A percentile compares a stretch with the other conserved stretches of the same genome.
phyloP scores from a whole-genome alignment of 2,797 vertebrate species.

The Poecilia wingei region DNA sequence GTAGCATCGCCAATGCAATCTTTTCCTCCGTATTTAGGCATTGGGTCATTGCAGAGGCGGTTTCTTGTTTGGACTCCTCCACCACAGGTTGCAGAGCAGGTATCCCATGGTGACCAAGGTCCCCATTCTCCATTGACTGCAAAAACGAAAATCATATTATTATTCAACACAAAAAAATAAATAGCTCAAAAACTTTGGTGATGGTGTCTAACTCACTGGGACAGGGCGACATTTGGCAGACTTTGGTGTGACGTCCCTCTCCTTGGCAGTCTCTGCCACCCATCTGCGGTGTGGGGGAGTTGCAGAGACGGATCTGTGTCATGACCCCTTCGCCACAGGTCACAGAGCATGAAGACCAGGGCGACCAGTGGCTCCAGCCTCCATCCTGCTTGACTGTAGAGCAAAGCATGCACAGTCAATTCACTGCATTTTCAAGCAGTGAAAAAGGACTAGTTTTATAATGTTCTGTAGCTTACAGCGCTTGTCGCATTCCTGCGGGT shows the following conservation, averaged over 20 bases:
- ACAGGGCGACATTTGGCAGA: constrained; percentile 88
- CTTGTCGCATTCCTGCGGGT: constrained; percentile 96
- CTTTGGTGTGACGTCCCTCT: constrained; percentile 91
- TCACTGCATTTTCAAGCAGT: constrained; percentile 6
- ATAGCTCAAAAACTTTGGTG: background rate
- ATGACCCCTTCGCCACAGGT: constrained; percentile 93
- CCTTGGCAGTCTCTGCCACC: constrained; percentile 92
- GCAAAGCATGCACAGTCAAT: constrained; percentile 42
- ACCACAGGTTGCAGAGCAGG: constrained; percentile 92
- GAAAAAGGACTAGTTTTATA: constrained; percentile 18
- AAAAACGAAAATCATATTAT: constrained; percentile 17
- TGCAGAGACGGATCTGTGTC: constrained; percentile 97
- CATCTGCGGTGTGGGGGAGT: constrained; percentile 98
- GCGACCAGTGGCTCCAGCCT: constrained; percentile 99
- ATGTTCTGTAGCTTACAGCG: constrained; percentile 87
- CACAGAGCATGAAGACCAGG: constrained; percentile 98
- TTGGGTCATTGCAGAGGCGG: constrained; percentile 91
- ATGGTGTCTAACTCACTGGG: constrained; percentile 85
- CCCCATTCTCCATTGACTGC: constrained; percentile 97
- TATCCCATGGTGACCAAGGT: constrained; percentile 95
- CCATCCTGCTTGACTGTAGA: constrained; percentile 96
- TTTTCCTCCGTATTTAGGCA: constrained; percentile 92
- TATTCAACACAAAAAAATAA: constrained; percentile 3
- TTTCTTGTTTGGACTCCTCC: constrained; percentile 91
- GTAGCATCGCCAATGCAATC: constrained; percentile 88